Conservation (phyloP, 2,113 vertebrate species). For the Shinisaurus crocodilurus region DNA sequence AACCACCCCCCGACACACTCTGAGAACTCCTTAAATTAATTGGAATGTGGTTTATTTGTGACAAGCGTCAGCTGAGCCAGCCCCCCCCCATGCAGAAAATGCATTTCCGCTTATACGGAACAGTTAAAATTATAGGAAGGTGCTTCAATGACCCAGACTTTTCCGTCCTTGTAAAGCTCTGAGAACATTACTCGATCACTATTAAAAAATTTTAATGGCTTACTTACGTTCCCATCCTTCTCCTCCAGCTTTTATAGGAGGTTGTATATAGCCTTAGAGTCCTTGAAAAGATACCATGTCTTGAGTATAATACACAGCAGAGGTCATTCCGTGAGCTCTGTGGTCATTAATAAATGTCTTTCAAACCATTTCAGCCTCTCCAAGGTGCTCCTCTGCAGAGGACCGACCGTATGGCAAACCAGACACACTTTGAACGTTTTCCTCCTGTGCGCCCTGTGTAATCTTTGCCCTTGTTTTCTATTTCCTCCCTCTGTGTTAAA, state of each 20-base stretch:
- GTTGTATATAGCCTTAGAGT: neutral
- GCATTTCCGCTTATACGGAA: constrained; percentile 20
- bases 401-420: neutral
- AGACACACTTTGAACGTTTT: neutral
- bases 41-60: neutral
- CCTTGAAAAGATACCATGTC: neutral
- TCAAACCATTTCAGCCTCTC: neutral
- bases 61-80: too few relatives aligned
- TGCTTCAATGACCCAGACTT: neutral
- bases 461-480: neutral
- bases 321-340: neutral
- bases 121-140: constrained; percentile 31
- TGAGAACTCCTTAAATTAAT: neutral
- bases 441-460: too few relatives aligned
- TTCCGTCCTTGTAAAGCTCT: neutral
- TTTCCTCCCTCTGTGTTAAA: neutral
- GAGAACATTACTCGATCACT: constrained; percentile 9
- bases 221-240: constrained; percentile 14
- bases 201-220: constrained; percentile 4
- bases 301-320: neutral
- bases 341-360: neutral
- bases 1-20: neutral
- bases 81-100: neutral
- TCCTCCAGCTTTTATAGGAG: neutral
- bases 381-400: too few relatives aligned